phyloP scores from a whole-genome alignment of 2,888 invertebrate species.

The Frankliniella fusca region DNA sequence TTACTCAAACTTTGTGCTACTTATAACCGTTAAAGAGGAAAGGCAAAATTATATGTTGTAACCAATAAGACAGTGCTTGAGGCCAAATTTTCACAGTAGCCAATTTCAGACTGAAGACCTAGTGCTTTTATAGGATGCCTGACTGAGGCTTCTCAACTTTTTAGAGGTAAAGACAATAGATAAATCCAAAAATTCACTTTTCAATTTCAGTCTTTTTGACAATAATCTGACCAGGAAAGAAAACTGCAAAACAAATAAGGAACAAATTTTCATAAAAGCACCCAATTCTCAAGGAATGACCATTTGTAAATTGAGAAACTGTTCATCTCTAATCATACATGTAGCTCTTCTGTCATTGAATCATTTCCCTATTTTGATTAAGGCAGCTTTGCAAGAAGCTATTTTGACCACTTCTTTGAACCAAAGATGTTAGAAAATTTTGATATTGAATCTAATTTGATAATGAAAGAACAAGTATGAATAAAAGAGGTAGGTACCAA shows the following conservation, averaged over 20 bases:
- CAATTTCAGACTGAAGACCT: no score
- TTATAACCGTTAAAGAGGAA: no score
- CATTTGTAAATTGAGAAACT: neutral
- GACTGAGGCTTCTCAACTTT: no score
- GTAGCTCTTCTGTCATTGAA: neutral
- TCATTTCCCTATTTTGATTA: neutral
- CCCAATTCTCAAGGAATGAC: neutral
- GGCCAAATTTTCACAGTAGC: no score
- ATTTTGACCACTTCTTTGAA: neutral
- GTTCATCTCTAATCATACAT: neutral
- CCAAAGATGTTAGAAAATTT: neutral
- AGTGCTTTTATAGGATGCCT: no score
- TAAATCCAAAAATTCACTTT: no score
- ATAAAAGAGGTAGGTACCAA: neutral
- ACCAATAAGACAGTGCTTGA: no score
- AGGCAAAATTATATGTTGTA: no score
- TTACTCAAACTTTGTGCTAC: no score
- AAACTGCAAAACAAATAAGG: neutral
- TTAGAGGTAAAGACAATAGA: no score
- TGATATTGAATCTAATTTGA: neutral
- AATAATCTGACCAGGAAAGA: neutral
- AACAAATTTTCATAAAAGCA: neutral
- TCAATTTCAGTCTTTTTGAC: no score
- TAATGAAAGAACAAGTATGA: neutral
- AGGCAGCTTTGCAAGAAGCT: neutral